Evolutionary conservation across 2,888 invertebrate species (phyloP), one percentile per base, ranked within the genome.

Genomic region (Tholera decimalis): DNA sequence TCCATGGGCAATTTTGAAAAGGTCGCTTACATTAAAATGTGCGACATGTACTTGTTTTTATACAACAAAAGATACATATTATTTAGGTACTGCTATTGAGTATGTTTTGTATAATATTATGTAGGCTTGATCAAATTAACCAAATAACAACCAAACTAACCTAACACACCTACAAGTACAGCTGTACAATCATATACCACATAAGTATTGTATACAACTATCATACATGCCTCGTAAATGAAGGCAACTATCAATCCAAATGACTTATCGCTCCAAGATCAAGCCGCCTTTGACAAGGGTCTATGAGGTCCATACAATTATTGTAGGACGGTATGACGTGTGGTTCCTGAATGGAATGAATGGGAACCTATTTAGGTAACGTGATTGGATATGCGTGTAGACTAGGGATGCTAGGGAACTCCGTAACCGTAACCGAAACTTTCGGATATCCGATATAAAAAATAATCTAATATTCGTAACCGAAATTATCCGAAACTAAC

Each of bases 211-310:
- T 15, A 22, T 37, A 56, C 50, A 60, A 51, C 57, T 72, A 72
- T 69, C 74, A 54, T 50, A 70, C 53, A 57, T 73, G 77, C 80
- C 37, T 72, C 51, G 64, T 77, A 77, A 80, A 85, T 33, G 69
- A 43, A 44, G 62, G 65, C 64, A 50, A 47, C 76, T 77, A 85
- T 85, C 80, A 80, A 69, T 65, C 76, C 71, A 64, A 83, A 83
- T 85, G 86, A 84, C 85, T 86, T 89, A 90, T 89, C 89, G 73
- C 58, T 70, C 46, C 65, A 68, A 84, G 75, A 85, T 85, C 83
- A 79, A 71, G 79, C 57, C 64, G 73, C 55, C 63, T 61, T 78
- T 91, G 91, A 91, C 90, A 84, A 85, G 90, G 91, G 91, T 89
- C 65, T 75, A 68, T 83, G 82, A 83, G 75, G 43, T 35, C 60